These are phyloP conservation scores for Mesocentrotus franciscanus DNA, from an alignment of 53 echinoderm and acorn worm species.

Conservation along the genomic window DNA sequence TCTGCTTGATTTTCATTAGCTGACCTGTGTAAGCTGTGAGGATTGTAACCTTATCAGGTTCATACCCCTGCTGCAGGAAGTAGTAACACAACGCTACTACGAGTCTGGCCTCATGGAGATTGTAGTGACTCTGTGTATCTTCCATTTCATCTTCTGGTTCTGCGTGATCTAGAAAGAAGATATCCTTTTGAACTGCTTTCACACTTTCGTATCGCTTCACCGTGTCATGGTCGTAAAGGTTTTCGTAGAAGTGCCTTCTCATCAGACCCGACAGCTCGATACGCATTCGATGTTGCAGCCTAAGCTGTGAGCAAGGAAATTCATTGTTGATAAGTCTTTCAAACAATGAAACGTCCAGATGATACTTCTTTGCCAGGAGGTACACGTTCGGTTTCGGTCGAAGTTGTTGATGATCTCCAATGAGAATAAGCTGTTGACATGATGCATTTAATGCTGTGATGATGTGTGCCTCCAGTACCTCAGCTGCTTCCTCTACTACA, in stretches of 20 bases:
- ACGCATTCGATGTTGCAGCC: conserved; percentile 85
- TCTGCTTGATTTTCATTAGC: conserved; percentile 66
- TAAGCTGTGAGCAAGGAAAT: conserved; percentile 71
- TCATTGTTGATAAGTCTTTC: conserved; percentile 86
- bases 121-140: conserved; percentile 80
- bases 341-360: conserved; percentile 85
- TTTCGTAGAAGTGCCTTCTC: conserved; percentile 76
- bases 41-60: background rate
- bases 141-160: conserved; percentile 69
- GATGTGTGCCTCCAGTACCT: conserved; percentile 91
- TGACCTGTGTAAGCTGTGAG: conserved; percentile 68
- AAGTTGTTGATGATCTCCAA: conserved; percentile 92
- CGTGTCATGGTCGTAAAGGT: conserved; percentile 71
- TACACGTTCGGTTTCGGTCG: conserved; percentile 93
- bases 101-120: conserved; percentile 82
- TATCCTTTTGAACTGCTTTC: conserved; percentile 65
- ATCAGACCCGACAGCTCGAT: conserved; percentile 75
- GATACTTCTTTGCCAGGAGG: conserved; percentile 76
- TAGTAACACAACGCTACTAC: conserved; percentile 79
- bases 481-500: conserved; percentile 93
- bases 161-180: conserved; percentile 82
- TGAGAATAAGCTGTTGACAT: conserved; percentile 89
- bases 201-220: conserved; percentile 68
- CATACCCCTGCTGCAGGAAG: conserved; percentile 44
- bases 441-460: conserved; percentile 76